These are phyloP conservation scores for Naso thynnoides DNA, from an alignment of 2,797 vertebrate genomes.

Conservation along the genomic window DNA sequence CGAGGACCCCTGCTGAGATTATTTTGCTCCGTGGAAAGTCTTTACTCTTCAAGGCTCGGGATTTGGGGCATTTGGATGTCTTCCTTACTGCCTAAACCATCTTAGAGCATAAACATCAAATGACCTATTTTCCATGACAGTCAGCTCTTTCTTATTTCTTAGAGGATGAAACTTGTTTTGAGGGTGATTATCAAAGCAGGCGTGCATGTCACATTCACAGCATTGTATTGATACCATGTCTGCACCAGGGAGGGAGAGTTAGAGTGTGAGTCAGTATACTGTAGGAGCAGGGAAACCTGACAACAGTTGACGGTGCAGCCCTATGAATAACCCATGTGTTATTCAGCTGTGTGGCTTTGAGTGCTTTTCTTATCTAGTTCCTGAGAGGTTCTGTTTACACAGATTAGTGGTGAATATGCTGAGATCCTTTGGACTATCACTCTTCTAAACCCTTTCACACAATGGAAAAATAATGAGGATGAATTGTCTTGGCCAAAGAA, in stretches of 20 bases:
- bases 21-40: conserved; percentile 24
- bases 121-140: conserved; percentile 46
- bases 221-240: conserved; percentile 32
- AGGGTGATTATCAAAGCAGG: conserved; percentile 30
- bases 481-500: background rate
- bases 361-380: conserved; percentile 53
- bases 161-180: conserved; percentile 26
- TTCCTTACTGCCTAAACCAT: conserved; percentile 34
- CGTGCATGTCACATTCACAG: background rate
- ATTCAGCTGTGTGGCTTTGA: conserved; percentile 47
- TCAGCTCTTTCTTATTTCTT: conserved; percentile 14
- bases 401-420: no score
- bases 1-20: background rate
- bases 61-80: conserved; percentile 35
- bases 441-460: background rate
- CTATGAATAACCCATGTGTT: conserved; percentile 76
- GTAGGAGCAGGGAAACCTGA: conserved; percentile 55
- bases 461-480: conserved; percentile 5
- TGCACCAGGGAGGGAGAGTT: conserved; percentile 28
- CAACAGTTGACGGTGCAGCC: conserved; percentile 48
- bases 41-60: conserved; percentile 2
- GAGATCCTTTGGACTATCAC: conserved; percentile 26
- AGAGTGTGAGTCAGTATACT: conserved; percentile 34
- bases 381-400: conserved; percentile 54
- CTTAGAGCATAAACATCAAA: conserved; percentile 55